A percentile compares a stretch with the other conserved stretches of the same genome.
Evolutionary conservation across 1,140 invertebrate species (phyloP).

Genomic region (Bombus terrestris): DNA sequence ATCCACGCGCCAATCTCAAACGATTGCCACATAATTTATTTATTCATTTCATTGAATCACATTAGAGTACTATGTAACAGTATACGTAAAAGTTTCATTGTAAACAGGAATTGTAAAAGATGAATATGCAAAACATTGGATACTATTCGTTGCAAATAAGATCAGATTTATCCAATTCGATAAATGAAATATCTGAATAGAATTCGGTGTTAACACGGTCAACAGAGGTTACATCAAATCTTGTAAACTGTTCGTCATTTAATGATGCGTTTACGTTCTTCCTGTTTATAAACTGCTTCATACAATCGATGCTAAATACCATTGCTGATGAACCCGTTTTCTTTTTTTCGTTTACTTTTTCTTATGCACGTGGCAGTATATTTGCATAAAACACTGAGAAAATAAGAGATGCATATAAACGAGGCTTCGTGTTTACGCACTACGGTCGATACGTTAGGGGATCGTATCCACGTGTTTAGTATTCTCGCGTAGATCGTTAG

Average conservation of each 20-base stretch:
- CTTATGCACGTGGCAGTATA: not conserved
- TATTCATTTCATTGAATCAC: not conserved
- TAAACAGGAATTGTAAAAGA: too few species aligned
- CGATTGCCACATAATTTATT: not conserved
- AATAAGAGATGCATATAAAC: not conserved
- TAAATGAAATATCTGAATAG: conserved; percentile 3
- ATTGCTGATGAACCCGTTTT: not conserved
- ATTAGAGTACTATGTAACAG: not conserved
- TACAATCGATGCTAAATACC: not conserved
- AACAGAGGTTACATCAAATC: conserved; percentile 27
- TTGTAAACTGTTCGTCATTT: conserved; percentile 25
- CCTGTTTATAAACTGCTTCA: conserved; percentile 8
- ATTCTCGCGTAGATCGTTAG: not conserved
- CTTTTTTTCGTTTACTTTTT: too few species aligned
- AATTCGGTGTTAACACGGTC: conserved; percentile 3
- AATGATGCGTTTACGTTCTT: conserved; percentile 10
- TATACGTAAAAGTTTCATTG: not conserved
- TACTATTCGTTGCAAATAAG: not conserved
- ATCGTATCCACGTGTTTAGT: not conserved
- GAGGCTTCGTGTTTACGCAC: not conserved
- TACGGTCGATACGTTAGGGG: not conserved
- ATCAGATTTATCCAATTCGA: conserved; percentile 30
- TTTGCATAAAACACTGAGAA: not conserved
- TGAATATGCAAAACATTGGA: not conserved
- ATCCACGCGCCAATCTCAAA: not conserved